These are phyloP conservation scores for Porites lobata DNA, from an alignment of 92 coral and sea anemone genomes.

Conservation along the genomic window DNA sequence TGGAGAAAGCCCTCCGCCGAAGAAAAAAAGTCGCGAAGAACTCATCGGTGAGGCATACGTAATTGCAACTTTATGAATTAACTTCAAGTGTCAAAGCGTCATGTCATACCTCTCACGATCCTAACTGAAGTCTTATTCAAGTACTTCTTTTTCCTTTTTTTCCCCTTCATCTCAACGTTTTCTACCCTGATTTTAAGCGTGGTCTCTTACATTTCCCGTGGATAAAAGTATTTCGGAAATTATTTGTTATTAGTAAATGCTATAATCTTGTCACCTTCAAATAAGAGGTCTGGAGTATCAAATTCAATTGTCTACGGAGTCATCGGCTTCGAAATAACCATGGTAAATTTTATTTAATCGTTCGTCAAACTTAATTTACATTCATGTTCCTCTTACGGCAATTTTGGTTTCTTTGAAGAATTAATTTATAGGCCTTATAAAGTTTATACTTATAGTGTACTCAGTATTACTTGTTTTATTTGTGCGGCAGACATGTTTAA, in stretches of 20 bases:
- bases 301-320: background rate
- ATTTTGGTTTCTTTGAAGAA: no score
- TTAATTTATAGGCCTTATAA: no score
- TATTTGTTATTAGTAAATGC: background rate
- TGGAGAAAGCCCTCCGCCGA: conserved; percentile 39
- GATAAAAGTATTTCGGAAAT: background rate
- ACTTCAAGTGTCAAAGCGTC: background rate
- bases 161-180: background rate
- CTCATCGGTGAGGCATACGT: background rate
- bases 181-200: background rate
- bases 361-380: no score
- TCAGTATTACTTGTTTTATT: no score
- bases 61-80: background rate
- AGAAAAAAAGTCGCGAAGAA: conserved; percentile 62
- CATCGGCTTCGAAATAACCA: background rate
- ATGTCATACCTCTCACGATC: background rate
- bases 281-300: background rate
- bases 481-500: no score
- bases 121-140: background rate
- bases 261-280: background rate
- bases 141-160: background rate
- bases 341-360: no score
- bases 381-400: no score
- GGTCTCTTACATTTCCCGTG: background rate
- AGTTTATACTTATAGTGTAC: no score